Evolutionary conservation across 2,888 invertebrate species (phyloP), one percentile per base, ranked within the genome.

Genomic region (Drosophila anomalata): DNA sequence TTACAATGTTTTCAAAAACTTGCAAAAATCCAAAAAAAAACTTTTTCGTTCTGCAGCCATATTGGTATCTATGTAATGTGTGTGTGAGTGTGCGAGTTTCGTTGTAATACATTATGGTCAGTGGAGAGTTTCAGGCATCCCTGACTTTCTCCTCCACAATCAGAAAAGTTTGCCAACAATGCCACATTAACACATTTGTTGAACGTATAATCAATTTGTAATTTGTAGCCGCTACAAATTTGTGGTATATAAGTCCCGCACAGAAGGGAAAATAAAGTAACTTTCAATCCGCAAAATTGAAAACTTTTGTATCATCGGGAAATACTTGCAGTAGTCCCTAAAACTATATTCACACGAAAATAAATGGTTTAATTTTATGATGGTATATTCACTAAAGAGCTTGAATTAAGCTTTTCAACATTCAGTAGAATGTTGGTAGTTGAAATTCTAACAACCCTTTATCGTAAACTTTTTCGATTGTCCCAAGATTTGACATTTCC

Each of bases 121-220:
- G 78, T 68, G 67, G 80, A 66, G 52, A 71, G 65, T 77, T 53
- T 31, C 50, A 54, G 26, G 39, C 54, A 42, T 42, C 50, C 60
- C 33, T 17, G 50, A n/a, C 44, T 52, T 26, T 22, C 8, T 9
- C n/a, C 22, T 58, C 33, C 20, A 44, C 36, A 42, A 48, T 46
- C 77, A 60, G 78, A 81, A 81, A 84, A 84, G 84, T 84, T 83
- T 75, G 69, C 83, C 83, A 84, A 85, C 84, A 84, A 84, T 83
- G 84, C 86, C 86, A 88, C 86, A 88, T 88, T 88, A 88, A 88
- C 88, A 86, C 86, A 88, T 88, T 88, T 88, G 88, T 84, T 88
- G 86, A 84, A 76, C 82, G 84, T 88, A 86, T 88, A 87, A 88
- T 87, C 88, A 88, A 88, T 88, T 88, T 88, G 86, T 87, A 87